Conservation (phyloP, 2,888 invertebrate genomes). For the Monochamus alternatus region DNA sequence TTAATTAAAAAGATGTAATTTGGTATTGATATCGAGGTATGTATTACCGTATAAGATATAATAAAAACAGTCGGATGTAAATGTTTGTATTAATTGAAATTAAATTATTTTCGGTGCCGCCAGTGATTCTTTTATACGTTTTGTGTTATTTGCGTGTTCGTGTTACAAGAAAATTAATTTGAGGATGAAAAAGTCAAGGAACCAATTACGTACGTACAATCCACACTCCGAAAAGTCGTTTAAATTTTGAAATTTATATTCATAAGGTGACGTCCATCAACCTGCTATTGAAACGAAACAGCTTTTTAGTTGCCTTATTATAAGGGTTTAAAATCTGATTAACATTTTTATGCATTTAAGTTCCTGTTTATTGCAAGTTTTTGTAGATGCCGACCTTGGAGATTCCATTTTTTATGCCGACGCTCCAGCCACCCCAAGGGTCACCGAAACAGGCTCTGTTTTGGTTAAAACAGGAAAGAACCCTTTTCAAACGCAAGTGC, state of each 20-base stretch:
- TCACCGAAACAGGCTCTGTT: conserved; percentile 14
- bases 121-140: too few species aligned
- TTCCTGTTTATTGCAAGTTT: conserved; percentile 25
- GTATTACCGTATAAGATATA: too few species aligned
- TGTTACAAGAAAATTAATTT: conserved; percentile 4
- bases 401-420: conserved; percentile 26
- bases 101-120: too few species aligned
- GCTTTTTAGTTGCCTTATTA: conserved; percentile 35
- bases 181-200: conserved; percentile 7
- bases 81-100: too few species aligned
- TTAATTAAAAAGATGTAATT: too few species aligned
- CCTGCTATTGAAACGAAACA: conserved; percentile 30
- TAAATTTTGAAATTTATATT: conserved; percentile 31
- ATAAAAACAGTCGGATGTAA: too few species aligned
- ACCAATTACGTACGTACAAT: conserved; percentile 11
- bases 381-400: conserved; percentile 22
- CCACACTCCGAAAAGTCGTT: conserved; percentile 16
- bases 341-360: conserved; percentile 33
- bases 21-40: too few species aligned
- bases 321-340: conserved; percentile 32
- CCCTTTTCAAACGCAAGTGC: conserved; percentile 7
- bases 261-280: conserved; percentile 29
- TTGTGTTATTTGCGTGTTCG: not conserved
- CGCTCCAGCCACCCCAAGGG: conserved; percentile 14
- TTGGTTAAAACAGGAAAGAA: conserved; percentile 16